Evolutionary conservation across 2,113 vertebrate genomes (phyloP), one percentile per base, ranked within the genome.

Genomic region (Leiothrix lutea): DNA sequence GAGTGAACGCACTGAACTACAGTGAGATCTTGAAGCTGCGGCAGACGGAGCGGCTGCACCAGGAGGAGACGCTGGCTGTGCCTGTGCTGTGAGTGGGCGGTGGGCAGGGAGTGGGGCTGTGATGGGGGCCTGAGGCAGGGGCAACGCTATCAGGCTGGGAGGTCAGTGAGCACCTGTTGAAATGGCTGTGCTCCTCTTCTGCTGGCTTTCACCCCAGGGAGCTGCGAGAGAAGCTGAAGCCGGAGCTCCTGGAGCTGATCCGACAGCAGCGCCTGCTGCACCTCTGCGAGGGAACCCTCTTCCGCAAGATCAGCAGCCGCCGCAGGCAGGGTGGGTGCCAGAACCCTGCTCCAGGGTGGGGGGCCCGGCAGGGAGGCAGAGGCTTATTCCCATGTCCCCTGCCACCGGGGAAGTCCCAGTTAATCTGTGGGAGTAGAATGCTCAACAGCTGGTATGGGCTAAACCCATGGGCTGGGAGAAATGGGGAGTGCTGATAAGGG

Each of bases 271-370:
- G 99, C 57, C 97, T 99, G 93, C 99, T 99, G 95, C 97, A 98
- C 16, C 98, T 99, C 90, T 99, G 99, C 4, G 98, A 99, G 70
- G 99, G 99, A 61, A 99, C 99, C 0, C 98, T 99, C 86, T 99
- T 99, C 97, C 98, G 98, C 53, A 99, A 99, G 97, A 99, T 99
- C 81, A 99, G 99, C 98, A 99, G 98, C 97, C 98, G 99, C 18
- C 97, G 99, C 51, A 98, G 99, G 80, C 99, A 99, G 91, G 99
- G 99, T 99, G 94, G 95, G 96, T 50, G 42, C 36, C 71, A 69
- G 67, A 80, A 36, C 54, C 51, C 56, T 35, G 45, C 6, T 42
- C 44, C 20, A 3, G 73, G 36, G 6, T 2, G 5, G 23, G 18
- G 22, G 12, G 5, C 29, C 48, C 3, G 3, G 26, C 16, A 61